These are phyloP conservation scores for Drosophila lacicola DNA, from an alignment of 2,888 invertebrate species.

Conservation along the genomic window DNA sequence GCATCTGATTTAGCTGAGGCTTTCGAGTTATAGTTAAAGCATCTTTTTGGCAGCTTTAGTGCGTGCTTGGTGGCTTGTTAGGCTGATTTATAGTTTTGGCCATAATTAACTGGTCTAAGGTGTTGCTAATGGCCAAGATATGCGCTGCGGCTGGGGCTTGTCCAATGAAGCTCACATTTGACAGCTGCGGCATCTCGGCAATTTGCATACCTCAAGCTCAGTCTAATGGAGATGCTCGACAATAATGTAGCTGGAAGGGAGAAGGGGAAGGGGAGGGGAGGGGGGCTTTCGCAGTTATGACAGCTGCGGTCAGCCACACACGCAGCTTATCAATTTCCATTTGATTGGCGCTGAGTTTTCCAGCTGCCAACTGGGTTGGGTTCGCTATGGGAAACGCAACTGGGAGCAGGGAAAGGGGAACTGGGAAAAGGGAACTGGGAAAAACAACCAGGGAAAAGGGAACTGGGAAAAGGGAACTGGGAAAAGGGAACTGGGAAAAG, in stretches of 20 bases:
- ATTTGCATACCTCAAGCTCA: slow-evolving; percentile 19
- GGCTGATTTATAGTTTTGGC: slow-evolving; percentile 55
- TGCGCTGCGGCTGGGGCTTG: slow-evolving; percentile 14
- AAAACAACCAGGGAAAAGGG: too few species aligned
- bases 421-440: too few species aligned
- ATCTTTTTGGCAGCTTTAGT: slow-evolving; percentile 26
- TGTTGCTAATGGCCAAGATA: slow-evolving; percentile 63
- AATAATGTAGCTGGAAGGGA: neutral
- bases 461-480: too few species aligned
- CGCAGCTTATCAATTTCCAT: slow-evolving; percentile 58
- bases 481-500: too few species aligned
- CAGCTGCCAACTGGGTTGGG: slow-evolving; percentile 6
- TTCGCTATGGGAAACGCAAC: too few species aligned
- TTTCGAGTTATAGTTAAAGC: slow-evolving; percentile 1
- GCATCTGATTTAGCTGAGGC: neutral
- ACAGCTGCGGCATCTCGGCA: slow-evolving; percentile 21
- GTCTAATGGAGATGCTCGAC: neutral
- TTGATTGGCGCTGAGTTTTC: slow-evolving; percentile 58
- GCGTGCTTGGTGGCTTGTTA: slow-evolving; percentile 18
- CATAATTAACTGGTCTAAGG: slow-evolving; percentile 62
- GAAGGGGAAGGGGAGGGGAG: too few species aligned
- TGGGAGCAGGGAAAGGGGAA: too few species aligned
- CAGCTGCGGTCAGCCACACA: slow-evolving; percentile 67
- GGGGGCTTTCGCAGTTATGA: slow-evolving; percentile 37
- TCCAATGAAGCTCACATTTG: slow-evolving; percentile 51